Conservation (phyloP, 2,113 vertebrate genomes). For the Rhabdomys dilectus region DNA sequence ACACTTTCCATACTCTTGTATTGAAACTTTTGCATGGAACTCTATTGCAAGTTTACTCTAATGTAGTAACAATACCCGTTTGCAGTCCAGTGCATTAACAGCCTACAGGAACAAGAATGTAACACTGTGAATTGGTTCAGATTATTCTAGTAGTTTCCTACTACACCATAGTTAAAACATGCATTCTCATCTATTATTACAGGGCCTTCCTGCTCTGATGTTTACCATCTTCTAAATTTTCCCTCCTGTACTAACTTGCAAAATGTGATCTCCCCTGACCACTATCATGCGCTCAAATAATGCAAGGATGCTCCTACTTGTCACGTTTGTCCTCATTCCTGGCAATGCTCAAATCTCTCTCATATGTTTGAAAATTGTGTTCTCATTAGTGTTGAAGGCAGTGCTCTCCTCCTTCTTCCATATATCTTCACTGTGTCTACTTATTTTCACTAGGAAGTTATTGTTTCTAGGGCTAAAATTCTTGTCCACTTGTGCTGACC, state of each 20-base stretch:
- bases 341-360: background rate
- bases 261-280: background rate
- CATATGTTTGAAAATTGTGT: background rate
- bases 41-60: background rate
- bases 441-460: background rate
- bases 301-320: background rate
- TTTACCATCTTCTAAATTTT: background rate
- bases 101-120: background rate
- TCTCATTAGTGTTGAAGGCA: background rate
- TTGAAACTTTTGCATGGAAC: too few species aligned
- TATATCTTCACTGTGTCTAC: background rate
- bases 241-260: background rate
- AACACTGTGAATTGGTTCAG: background rate
- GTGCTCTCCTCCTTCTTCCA: too few species aligned
- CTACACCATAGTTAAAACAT: background rate
- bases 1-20: background rate
- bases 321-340: background rate
- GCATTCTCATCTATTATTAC: background rate
- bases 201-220: background rate
- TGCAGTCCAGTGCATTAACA: background rate
- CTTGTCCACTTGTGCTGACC: background rate
- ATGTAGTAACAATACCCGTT: background rate
- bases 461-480: background rate
- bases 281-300: background rate
- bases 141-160: background rate